Conservation (phyloP, 1,140 invertebrate genomes). For the Berghia stephanieae region DNA sequence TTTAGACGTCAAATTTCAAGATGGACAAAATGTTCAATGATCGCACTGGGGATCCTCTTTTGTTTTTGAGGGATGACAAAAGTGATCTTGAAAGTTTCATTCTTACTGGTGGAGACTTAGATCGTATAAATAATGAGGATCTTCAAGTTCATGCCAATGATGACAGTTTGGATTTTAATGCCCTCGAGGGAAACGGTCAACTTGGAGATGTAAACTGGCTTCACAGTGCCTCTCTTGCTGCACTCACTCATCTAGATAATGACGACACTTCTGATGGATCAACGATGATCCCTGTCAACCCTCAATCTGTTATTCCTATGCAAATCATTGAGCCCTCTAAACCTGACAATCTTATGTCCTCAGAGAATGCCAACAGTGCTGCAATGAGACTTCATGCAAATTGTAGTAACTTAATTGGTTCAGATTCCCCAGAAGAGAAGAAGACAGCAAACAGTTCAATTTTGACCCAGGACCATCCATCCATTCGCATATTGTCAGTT, state of each 20-base stretch:
- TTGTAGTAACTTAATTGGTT: conserved; percentile 62
- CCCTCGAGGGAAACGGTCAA: conserved; percentile 22
- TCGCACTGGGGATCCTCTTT: conserved; percentile 12
- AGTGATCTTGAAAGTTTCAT: conserved; percentile 29
- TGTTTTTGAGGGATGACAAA: conserved; percentile 29
- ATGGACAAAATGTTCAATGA: not conserved
- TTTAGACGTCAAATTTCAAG: not conserved
- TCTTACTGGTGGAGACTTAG: conserved; percentile 21
- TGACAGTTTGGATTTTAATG: conserved; percentile 24
- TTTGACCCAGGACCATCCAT: conserved; percentile 22
- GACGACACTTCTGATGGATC: conserved; percentile 29
- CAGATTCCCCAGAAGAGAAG: conserved; percentile 73
- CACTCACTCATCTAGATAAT: conserved; percentile 24
- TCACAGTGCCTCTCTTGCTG: conserved; percentile 25
- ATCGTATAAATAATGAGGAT: conserved; percentile 14
- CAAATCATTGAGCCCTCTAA: conserved; percentile 31
- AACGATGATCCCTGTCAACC: conserved; percentile 59
- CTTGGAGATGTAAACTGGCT: conserved; percentile 31
- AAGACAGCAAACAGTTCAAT: conserved; percentile 31
- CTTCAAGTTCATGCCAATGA: conserved; percentile 27
- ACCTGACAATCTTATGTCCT: conserved; percentile 20
- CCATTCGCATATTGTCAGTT: conserved; percentile 28
- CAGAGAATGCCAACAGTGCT: conserved; percentile 49
- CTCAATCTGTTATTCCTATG: conserved; percentile 63
- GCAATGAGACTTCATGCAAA: conserved; percentile 46